These are phyloP conservation scores for Harpegnathos saltator DNA, from an alignment of 1,140 invertebrate genomes.

Conservation along the genomic window DNA sequence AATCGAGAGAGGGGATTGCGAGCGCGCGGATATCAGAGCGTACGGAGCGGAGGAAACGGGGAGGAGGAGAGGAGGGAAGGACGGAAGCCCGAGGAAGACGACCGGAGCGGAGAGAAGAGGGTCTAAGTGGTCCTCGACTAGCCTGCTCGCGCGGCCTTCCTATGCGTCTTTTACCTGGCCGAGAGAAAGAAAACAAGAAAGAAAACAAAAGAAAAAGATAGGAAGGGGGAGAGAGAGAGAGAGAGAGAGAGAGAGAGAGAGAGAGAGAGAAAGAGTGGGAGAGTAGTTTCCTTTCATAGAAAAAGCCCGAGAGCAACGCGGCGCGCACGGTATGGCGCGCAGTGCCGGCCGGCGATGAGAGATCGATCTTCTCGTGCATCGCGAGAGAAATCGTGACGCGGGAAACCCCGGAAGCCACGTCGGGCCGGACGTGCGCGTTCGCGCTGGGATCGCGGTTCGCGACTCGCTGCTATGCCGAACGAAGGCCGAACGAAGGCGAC, in stretches of 20 bases:
- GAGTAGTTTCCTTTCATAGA: constrained; percentile 44
- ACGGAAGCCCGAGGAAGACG: constrained; percentile 13
- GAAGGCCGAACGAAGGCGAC: neutral
- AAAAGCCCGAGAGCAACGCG: constrained; percentile 18
- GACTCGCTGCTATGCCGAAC: constrained; percentile 5
- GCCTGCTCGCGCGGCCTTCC: constrained; percentile 24
- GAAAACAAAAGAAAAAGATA: constrained; percentile 18
- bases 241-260: constrained; percentile 32
- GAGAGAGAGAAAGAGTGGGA: constrained; percentile 22
- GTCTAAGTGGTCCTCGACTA: constrained; percentile 38
- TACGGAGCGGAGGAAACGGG: neutral
- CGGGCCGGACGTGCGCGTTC: constrained; percentile 44
- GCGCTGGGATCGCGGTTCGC: constrained; percentile 28
- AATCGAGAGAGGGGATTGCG: constrained; percentile 62
- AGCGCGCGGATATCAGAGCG: neutral
- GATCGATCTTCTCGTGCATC: constrained; percentile 69
- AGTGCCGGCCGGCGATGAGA: constrained; percentile 11
- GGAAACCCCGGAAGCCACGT: constrained; percentile 61
- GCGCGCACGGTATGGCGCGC: constrained; percentile 5
- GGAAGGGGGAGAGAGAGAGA: neutral
- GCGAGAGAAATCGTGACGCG: constrained; percentile 62
- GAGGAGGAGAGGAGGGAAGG: constrained; percentile 31
- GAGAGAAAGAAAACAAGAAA: constrained; percentile 5
- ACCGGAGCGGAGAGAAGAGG: constrained; percentile 5
- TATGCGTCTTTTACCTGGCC: constrained; percentile 18